A percentile compares a stretch with the other conserved stretches of the same genome.
Evolutionary conservation across 2,888 invertebrate genomes (phyloP).

Genomic region (Phalangium opilio): DNA sequence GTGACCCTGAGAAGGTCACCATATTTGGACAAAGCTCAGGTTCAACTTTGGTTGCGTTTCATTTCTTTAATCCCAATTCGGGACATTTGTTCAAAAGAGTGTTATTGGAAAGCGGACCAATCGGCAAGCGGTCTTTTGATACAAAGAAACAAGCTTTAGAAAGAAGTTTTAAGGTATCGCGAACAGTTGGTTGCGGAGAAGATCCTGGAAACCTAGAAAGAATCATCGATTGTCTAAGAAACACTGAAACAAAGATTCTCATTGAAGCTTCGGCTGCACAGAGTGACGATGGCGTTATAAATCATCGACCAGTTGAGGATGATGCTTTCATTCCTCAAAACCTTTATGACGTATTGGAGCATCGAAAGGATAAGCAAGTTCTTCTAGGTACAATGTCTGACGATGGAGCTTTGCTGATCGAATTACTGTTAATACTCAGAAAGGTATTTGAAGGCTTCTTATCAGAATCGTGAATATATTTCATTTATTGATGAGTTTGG

Average conservation of each 20-base stretch:
- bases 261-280: slow-evolving; percentile 6
- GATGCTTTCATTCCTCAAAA: slow-evolving; percentile 6
- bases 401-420: slow-evolving; percentile 16
- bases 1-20: slow-evolving; percentile 10
- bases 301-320: slow-evolving; percentile 9
- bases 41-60: slow-evolving; percentile 6
- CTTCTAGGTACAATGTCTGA: slow-evolving; percentile 13
- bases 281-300: background rate
- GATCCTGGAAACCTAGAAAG: background rate
- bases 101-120: slow-evolving; percentile 12
- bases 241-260: slow-evolving; percentile 3
- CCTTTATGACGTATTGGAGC: background rate
- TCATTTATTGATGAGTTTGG: too few species aligned
- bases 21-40: slow-evolving; percentile 16
- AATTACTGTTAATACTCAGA: too few species aligned
- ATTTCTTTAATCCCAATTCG: slow-evolving; percentile 9
- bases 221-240: slow-evolving; percentile 10
- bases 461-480: too few species aligned
- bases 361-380: slow-evolving; percentile 10
- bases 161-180: slow-evolving; percentile 2
- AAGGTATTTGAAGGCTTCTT: too few species aligned
- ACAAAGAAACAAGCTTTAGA: too few species aligned
- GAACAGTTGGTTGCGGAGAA: slow-evolving; percentile 9
- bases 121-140: too few species aligned
- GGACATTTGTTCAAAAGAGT: slow-evolving; percentile 10